Conservation (phyloP, 2,888 invertebrate genomes). For the Odontomyia ornata region DNA sequence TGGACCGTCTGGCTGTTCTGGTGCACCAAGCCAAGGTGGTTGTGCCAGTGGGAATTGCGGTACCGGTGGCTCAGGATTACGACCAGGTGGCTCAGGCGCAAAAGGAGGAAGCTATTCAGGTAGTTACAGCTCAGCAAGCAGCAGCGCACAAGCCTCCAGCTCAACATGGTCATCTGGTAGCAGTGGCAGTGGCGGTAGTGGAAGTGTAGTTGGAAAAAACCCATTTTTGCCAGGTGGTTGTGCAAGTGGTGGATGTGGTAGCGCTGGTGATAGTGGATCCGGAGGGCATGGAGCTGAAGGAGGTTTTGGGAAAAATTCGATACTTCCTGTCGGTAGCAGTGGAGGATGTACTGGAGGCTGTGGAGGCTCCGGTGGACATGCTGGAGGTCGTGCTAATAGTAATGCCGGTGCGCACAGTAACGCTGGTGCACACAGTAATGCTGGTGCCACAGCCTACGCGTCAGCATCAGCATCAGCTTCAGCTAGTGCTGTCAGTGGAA, state of each 20-base stretch:
- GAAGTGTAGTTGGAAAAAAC: background rate
- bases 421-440: slow-evolving; percentile 25
- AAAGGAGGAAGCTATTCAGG: background rate
- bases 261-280: background rate
- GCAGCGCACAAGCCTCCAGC: background rate
- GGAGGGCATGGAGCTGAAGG: background rate
- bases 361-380: background rate
- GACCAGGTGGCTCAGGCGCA: background rate
- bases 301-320: background rate
- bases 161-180: background rate
- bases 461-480: slow-evolving; percentile 9
- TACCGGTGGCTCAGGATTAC: background rate
- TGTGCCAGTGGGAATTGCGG: slow-evolving; percentile 15
- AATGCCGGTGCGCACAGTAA: slow-evolving; percentile 30
- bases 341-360: slow-evolving; percentile 22
- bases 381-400: background rate
- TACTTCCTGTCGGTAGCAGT: background rate
- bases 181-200: background rate
- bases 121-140: slow-evolving; percentile 17
- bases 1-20: slow-evolving; percentile 8
- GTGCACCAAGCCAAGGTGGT: background rate
- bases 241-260: background rate
- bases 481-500: slow-evolving; percentile 14
- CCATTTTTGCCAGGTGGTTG: slow-evolving; percentile 13
- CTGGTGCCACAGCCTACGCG: slow-evolving; percentile 1